Percentiles rank a stretch among this genome's conserved stretches.
Conservation (phyloP, 2,888 invertebrate genomes). For the Empis livida region DNA sequence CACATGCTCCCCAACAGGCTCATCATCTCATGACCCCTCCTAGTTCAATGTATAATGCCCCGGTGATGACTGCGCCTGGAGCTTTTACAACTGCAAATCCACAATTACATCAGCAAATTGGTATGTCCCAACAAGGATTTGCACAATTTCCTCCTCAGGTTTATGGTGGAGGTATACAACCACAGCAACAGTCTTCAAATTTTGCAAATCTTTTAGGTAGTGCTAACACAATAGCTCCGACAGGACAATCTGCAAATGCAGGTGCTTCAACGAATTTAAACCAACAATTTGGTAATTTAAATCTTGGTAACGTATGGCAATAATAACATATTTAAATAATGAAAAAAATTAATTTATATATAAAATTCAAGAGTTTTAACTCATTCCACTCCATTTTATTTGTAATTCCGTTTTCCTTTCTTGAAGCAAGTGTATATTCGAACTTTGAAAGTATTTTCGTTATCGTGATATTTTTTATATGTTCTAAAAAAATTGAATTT, state of each 20-base stretch:
- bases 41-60: conserved; percentile 35
- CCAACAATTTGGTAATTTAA: conserved; percentile 36
- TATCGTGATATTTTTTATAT: too few relatives aligned
- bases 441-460: too few relatives aligned
- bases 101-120: conserved; percentile 12
- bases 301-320: conserved; percentile 38
- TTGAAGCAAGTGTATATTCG: too few relatives aligned
- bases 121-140: conserved; percentile 20
- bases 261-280: conserved; percentile 25
- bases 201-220: conserved; percentile 2
- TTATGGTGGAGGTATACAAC: conserved; percentile 16
- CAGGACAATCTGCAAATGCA: conserved; percentile 12
- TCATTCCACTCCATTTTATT: too few relatives aligned
- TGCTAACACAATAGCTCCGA: neutral
- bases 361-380: neutral
- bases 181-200: neutral
- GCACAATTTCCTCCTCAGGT: conserved; percentile 28
- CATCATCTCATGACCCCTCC: conserved; percentile 35
- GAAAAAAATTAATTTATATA: neutral
- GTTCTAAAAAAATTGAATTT: too few relatives aligned
- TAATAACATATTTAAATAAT: conserved; percentile 16
- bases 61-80: conserved; percentile 35
- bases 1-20: conserved; percentile 18
- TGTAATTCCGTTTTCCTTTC: too few relatives aligned
- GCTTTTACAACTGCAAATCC: conserved; percentile 22